Conservation (phyloP, 2,888 invertebrate species). For the Myathropa florea region DNA sequence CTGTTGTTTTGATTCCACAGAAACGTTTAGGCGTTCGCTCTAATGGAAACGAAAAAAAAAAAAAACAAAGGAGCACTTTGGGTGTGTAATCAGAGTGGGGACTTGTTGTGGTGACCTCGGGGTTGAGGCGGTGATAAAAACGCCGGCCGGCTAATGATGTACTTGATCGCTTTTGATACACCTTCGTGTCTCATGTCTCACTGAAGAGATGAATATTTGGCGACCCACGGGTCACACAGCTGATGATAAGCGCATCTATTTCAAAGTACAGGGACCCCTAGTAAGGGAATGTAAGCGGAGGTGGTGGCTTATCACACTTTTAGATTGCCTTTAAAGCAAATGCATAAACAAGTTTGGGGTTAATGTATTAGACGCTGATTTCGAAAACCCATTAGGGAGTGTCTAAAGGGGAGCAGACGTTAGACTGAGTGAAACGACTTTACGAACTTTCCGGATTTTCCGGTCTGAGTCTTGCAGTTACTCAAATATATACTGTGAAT, state of each 20-base stretch:
- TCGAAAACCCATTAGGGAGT: no score
- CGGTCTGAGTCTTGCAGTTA: no score
- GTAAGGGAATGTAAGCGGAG: no score
- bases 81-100: not conserved
- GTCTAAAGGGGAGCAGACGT: no score
- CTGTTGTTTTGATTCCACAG: slow-evolving; percentile 19
- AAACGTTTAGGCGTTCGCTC: not conserved
- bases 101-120: not conserved
- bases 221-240: not conserved
- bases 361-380: no score
- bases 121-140: not conserved
- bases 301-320: not conserved
- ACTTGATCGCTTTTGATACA: no score
- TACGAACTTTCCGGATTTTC: no score
- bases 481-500: no score
- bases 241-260: not conserved
- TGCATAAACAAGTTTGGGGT: no score
- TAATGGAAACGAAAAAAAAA: not conserved
- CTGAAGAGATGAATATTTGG: not conserved
- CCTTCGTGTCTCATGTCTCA: not conserved
- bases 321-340: not conserved
- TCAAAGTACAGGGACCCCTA: not conserved
- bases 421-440: no score
- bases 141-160: not conserved
- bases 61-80: not conserved